Percentiles rank a stretch among this genome's conserved stretches.
Evolutionary conservation across 2,113 vertebrate genomes (phyloP).

Genomic region (Cephalophus harveyi): DNA sequence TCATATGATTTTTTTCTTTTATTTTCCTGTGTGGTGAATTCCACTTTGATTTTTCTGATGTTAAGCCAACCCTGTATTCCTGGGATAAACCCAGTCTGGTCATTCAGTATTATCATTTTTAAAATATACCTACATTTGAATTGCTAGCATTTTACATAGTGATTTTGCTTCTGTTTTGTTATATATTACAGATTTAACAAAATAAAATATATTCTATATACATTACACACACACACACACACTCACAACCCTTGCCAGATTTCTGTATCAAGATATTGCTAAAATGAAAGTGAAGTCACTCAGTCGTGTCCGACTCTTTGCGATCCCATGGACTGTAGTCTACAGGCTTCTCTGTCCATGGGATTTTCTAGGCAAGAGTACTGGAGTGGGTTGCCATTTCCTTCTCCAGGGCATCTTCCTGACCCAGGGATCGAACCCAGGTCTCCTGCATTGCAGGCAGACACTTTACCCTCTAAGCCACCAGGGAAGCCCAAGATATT

Average conservation of each 20-base stretch:
- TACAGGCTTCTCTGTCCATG: too few relatives aligned
- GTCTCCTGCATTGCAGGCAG: too few relatives aligned
- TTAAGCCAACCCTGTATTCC: neutral
- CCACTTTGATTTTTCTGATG: neutral
- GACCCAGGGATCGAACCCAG: too few relatives aligned
- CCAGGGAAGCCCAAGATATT: neutral
- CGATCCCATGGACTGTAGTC: too few relatives aligned
- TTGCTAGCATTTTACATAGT: neutral
- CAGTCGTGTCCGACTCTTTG: too few relatives aligned
- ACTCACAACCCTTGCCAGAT: neutral
- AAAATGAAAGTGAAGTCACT: too few relatives aligned
- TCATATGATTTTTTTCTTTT: neutral
- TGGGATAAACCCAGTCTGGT: neutral
- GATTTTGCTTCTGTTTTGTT: conserved; percentile 12
- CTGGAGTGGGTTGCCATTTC: too few relatives aligned
- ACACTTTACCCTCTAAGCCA: too few relatives aligned
- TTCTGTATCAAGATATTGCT: neutral
- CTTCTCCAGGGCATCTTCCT: too few relatives aligned
- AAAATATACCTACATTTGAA: neutral
- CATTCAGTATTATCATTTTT: neutral
- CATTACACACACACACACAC: neutral
- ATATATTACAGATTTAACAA: neutral
- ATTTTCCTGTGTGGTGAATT: neutral
- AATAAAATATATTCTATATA: neutral
- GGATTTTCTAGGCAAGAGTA: too few relatives aligned